Evolutionary conservation across 2,113 vertebrate species (phyloP).

Genomic region (Trochalopteron elliotii): DNA sequence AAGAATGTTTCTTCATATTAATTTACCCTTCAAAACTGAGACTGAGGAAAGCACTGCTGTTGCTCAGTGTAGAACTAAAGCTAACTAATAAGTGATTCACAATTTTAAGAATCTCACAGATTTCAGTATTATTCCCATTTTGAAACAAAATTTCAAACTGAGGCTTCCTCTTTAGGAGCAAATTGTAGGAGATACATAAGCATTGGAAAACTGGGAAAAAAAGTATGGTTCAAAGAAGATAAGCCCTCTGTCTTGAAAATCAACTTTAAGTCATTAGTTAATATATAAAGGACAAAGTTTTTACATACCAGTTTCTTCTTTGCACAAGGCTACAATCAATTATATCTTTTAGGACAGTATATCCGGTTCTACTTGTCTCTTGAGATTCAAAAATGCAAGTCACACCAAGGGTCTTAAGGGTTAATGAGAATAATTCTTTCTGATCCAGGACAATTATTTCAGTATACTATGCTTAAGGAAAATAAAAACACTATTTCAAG

Average conservation of each 20-base stretch:
- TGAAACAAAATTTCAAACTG: neutral
- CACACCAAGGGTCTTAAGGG: neutral
- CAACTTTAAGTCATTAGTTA: neutral
- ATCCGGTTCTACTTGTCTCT: neutral
- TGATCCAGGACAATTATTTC: neutral
- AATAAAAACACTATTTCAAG: neutral
- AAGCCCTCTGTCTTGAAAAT: neutral
- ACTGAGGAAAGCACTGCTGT: neutral
- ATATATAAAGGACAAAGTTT: neutral
- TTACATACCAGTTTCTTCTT: neutral
- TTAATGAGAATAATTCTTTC: neutral
- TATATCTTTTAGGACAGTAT: neutral
- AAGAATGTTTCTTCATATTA: neutral
- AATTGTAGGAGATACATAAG: neutral
- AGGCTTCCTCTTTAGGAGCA: neutral
- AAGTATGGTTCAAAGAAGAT: neutral
- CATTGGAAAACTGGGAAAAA: neutral
- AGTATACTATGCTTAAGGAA: neutral
- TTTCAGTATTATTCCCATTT: neutral
- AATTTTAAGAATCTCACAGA: neutral
- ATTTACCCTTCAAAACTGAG: neutral
- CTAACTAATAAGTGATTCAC: neutral
- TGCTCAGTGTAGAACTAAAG: neutral
- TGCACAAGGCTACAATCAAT: neutral
- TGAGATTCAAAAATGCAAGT: neutral